Conservation (phyloP, 2,797 vertebrate genomes). For the Sphenopsis melanotis region DNA sequence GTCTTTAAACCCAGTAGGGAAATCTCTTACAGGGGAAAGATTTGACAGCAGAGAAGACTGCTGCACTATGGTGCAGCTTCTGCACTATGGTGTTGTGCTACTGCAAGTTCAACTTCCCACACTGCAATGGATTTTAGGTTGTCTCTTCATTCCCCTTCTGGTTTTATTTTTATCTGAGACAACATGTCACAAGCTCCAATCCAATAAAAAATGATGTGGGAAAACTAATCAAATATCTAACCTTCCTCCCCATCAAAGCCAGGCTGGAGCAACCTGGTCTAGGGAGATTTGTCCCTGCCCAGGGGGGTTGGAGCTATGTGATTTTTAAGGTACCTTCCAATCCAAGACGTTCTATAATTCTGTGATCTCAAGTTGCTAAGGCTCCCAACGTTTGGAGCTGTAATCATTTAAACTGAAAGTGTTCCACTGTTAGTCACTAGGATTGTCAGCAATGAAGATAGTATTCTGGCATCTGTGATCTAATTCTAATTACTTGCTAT, state of each 20-base stretch:
- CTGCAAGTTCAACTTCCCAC: not conserved
- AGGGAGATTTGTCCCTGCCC: not conserved
- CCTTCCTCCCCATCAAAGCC: not conserved
- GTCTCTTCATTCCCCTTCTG: not conserved
- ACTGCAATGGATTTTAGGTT: not conserved
- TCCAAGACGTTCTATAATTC: not conserved
- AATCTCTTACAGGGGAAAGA: not conserved
- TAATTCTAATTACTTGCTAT: conserved; percentile 36
- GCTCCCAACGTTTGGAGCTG: not conserved
- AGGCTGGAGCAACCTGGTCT: not conserved
- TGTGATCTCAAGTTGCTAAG: not conserved
- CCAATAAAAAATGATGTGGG: not conserved
- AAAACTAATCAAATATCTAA: not conserved
- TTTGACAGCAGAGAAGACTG: not conserved
- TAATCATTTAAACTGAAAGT: not conserved
- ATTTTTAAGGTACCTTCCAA: not conserved
- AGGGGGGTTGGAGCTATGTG: accelerated
- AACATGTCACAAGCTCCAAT: not conserved
- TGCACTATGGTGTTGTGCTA: not conserved
- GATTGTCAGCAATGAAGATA: not conserved
- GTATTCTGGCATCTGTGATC: not conserved
- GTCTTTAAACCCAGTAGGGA: not conserved
- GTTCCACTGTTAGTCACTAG: not conserved
- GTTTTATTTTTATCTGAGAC: not conserved
- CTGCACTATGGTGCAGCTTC: not conserved